Base-by-base conservation (phyloP, 1,140 invertebrate genomes). In the Achroia grisella region DNA sequence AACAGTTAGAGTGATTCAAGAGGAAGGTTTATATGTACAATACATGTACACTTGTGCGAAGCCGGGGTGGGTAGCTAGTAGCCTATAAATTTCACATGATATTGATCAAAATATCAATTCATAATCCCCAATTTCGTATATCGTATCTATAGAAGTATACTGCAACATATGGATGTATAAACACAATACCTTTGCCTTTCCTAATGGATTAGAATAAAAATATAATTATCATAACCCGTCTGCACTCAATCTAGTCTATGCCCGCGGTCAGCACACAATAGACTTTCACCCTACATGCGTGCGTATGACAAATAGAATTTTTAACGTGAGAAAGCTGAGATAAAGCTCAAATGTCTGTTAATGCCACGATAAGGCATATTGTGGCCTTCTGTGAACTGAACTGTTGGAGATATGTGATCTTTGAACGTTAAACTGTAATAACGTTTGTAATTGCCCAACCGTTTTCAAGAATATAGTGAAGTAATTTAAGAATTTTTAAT, bases 271-370 rank as follows among this genome's bases (percentile, higher is more conserved):
- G 1, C 36, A 15, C 45, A 48, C 39, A 35, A 42, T 23, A 4
- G 31, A 48, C 46, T 48, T 48, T 48, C 46, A 41, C 39, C 46
- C 32, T 32, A 42, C 32, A 44, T 44, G 33, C 42, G 8, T 27
- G 31, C 31, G 31, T 23, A 49, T 42, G 39, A 55, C 42, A 56
- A 44, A 61, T 41, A 48, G 41, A 52, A 54, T 51, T 39, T 36
- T 36, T 11, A 46, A 56, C 50, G 58, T 62, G 53, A 56, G 58
- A 56, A 62, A 56, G 44, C 40, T 8, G 8, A 52, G 52, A 52
- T 56, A 60, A 58, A 23, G 17, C 12, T 30, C 14, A 54, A 55
- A 52, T 52, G 56, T 43, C 48, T 45, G 48, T 48, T 56, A 56
- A 61, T 56, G 47, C 23, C 32, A 11, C 45, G 56, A 54, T 55